A percentile compares a stretch with the other conserved stretches of the same genome.
Conservation (phyloP, 2,888 invertebrate genomes). For the Ennomos erosarius region DNA sequence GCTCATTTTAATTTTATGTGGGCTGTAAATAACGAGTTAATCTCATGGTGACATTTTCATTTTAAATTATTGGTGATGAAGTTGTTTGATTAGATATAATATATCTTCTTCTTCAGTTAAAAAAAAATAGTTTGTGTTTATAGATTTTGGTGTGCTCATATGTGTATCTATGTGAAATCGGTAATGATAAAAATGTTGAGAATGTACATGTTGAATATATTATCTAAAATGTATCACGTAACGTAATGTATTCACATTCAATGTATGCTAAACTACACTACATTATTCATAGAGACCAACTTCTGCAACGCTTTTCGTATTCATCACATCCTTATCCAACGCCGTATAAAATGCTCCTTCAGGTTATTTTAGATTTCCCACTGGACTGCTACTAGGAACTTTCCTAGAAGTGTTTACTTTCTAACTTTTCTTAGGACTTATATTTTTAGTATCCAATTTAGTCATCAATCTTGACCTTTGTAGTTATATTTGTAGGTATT, state of each 20-base stretch:
- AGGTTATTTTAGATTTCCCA: conserved; percentile 50
- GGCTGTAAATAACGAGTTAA: conserved; percentile 5
- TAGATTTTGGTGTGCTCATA: too few relatives aligned
- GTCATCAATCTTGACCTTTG: too few relatives aligned
- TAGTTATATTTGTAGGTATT: too few relatives aligned
- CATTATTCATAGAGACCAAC: conserved; percentile 14
- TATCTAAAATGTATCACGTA: too few relatives aligned
- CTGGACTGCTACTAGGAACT: conserved; percentile 38
- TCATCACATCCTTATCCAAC: conserved; percentile 44
- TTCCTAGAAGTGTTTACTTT: conserved; percentile 6
- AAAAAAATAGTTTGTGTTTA: too few relatives aligned
- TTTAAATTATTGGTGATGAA: neutral
- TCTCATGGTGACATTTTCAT: conserved; percentile 5
- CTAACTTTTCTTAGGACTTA: too few relatives aligned
- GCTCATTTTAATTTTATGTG: conserved; percentile 8
- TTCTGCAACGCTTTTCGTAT: conserved; percentile 36
- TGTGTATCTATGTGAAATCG: too few relatives aligned
- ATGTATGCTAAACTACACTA: conserved; percentile 2
- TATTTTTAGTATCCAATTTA: too few relatives aligned
- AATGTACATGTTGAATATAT: too few relatives aligned
- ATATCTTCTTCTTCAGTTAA: too few relatives aligned
- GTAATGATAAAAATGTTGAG: too few relatives aligned
- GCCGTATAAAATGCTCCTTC: conserved; percentile 39
- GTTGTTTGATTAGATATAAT: neutral
- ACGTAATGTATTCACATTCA: too few relatives aligned